A percentile compares a stretch with the other conserved stretches of the same genome.
These are phyloP conservation scores for Xestia c-nigrum DNA, from an alignment of 2,888 invertebrate genomes.

Conservation along the genomic window DNA sequence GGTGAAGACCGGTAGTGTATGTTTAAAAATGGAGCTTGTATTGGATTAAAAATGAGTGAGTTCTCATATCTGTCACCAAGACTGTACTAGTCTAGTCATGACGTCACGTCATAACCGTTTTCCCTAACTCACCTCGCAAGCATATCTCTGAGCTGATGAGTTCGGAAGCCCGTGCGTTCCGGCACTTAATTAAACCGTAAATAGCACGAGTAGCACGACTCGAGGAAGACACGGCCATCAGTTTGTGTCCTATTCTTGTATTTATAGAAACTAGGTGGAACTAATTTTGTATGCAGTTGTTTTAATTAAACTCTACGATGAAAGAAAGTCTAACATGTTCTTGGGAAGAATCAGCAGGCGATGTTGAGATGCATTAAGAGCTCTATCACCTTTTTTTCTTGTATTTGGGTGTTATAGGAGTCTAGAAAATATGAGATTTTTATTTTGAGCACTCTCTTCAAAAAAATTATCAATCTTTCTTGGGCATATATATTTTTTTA, in stretches of 20 bases:
- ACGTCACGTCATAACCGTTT: constrained; percentile 18
- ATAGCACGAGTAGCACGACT: constrained; percentile 48
- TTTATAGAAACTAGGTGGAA: constrained; percentile 67
- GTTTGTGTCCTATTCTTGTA: constrained; percentile 56
- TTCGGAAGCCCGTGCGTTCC: constrained; percentile 58
- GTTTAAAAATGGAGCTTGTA: background rate
- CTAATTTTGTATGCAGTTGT: constrained; percentile 57
- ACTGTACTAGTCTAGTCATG: background rate
- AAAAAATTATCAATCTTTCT: too few species aligned
- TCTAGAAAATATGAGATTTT: too few species aligned
- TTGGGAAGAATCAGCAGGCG: too few species aligned
- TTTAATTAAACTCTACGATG: constrained; percentile 64
- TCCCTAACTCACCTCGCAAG: constrained; percentile 8
- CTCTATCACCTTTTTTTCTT: too few species aligned
- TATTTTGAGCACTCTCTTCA: too few species aligned
- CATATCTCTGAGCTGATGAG: constrained; percentile 37
- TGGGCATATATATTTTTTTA: too few species aligned
- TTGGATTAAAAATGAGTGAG: background rate
- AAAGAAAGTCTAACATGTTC: background rate
- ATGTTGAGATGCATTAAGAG: background rate
- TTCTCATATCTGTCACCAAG: background rate
- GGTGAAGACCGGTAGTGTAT: background rate
- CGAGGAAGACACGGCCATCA: constrained; percentile 49
- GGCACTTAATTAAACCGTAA: constrained; percentile 62
- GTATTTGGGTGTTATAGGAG: too few species aligned